Conservation (phyloP, 2,888 invertebrate genomes). For the Pollenia amentaria region DNA sequence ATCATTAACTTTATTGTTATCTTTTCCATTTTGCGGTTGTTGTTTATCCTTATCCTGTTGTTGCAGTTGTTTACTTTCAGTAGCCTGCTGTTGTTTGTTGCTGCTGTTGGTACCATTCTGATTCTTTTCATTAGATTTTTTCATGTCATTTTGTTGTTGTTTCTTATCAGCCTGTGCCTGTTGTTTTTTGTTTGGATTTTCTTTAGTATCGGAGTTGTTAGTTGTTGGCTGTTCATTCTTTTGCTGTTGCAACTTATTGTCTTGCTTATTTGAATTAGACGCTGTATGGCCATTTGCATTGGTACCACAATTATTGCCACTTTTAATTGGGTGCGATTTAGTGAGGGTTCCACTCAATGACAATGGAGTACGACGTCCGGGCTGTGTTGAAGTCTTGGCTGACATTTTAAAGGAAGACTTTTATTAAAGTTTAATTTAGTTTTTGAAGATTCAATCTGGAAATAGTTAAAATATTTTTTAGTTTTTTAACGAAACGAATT, state of each 20-base stretch:
- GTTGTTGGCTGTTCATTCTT: slow-evolving; percentile 72
- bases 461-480: no score
- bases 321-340: slow-evolving; percentile 72
- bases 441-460: slow-evolving; percentile 38
- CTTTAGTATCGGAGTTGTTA: slow-evolving; percentile 53
- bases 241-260: slow-evolving; percentile 71
- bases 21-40: slow-evolving; percentile 71
- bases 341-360: slow-evolving; percentile 75
- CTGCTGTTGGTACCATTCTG: slow-evolving; percentile 78
- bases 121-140: slow-evolving; percentile 73
- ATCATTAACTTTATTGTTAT: slow-evolving; percentile 71
- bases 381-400: slow-evolving; percentile 80
- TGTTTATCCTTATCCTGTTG: slow-evolving; percentile 47
- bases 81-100: slow-evolving; percentile 63
- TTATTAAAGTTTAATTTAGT: not conserved
- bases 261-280: slow-evolving; percentile 71
- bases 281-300: slow-evolving; percentile 69
- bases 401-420: slow-evolving; percentile 77
- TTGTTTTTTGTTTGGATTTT: slow-evolving; percentile 61
- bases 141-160: slow-evolving; percentile 67
- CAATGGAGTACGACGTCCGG: slow-evolving; percentile 78
- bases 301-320: slow-evolving; percentile 42
- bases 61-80: slow-evolving; percentile 61
- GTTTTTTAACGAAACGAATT: no score
- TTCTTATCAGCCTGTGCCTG: slow-evolving; percentile 62